Conservation (phyloP, 2,797 vertebrate species). For the Lepidocolaptes lacrymiger region DNA sequence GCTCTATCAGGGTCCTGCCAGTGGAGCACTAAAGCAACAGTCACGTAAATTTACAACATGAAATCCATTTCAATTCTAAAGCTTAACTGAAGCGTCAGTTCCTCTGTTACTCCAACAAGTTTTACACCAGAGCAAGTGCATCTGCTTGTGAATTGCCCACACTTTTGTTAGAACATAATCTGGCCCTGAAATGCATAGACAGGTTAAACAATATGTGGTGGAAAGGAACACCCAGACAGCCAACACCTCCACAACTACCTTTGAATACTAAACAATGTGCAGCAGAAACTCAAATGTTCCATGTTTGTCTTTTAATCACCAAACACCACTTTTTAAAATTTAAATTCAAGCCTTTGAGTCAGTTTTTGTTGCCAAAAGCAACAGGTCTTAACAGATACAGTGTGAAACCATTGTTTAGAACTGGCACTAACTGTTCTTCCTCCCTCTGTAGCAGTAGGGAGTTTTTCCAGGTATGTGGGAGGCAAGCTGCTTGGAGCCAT, state of each 20-base stretch:
- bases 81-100: neutral
- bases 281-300: conserved; percentile 46
- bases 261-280: conserved; percentile 16
- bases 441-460: conserved; percentile 68
- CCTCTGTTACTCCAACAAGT: neutral
- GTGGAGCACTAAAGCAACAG: neutral
- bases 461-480: conserved; percentile 77
- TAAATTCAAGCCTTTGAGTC: conserved; percentile 56
- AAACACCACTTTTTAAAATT: conserved; percentile 46
- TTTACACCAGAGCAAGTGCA: neutral
- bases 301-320: conserved; percentile 42
- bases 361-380: conserved; percentile 67
- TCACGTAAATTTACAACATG: neutral
- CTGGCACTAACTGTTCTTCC: conserved; percentile 62
- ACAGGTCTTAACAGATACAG: conserved; percentile 70
- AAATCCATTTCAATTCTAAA: neutral
- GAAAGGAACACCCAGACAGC: conserved; percentile 7
- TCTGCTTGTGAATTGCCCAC: neutral
- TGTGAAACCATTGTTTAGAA: conserved; percentile 72
- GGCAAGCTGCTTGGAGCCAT: conserved; percentile 73
- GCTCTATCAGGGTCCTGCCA: neutral
- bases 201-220: neutral
- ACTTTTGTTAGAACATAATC: neutral
- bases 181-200: neutral
- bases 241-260: conserved; percentile 2